A percentile compares a stretch with the other conserved stretches of the same genome.
Evolutionary conservation across 2,888 invertebrate genomes (phyloP).

Genomic region (Colletes collaris): DNA sequence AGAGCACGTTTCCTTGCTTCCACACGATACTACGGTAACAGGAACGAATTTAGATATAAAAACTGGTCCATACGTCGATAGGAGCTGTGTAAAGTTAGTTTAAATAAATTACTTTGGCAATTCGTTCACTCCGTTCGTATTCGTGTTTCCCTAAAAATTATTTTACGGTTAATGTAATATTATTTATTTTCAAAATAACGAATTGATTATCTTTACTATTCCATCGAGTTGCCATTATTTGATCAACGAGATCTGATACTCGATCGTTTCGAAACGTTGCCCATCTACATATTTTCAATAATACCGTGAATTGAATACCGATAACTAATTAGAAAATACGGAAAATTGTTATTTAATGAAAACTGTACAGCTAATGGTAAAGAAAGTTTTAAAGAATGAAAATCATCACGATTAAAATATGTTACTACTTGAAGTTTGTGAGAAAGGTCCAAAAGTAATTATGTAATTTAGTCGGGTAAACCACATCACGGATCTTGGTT

Average conservation of each 20-base stretch:
- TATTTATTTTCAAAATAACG: conserved; percentile 39
- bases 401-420: not conserved
- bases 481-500: not conserved
- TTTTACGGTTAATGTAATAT: conserved; percentile 54
- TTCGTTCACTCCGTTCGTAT: conserved; percentile 47
- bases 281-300: not conserved
- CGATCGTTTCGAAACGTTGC: not conserved
- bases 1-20: conserved; percentile 24
- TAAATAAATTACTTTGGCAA: conserved; percentile 39
- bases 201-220: conserved; percentile 29
- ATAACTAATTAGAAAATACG: not conserved
- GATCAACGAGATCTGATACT: not conserved
- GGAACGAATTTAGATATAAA: conserved; percentile 30
- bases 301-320: no score
- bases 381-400: no score
- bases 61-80: conserved; percentile 37
- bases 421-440: not conserved
- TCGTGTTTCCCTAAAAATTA: conserved; percentile 21
- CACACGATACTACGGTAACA: conserved; percentile 2
- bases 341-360: not conserved
- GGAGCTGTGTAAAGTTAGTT: conserved; percentile 47
- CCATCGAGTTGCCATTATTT: not conserved
- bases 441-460: not conserved
- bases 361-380: no score
- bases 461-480: not conserved